Percentiles rank a stretch among this genome's conserved stretches.
phyloP scores from a whole-genome alignment of 2,113 vertebrate genomes.

The Salvelinus fontinalis region DNA sequence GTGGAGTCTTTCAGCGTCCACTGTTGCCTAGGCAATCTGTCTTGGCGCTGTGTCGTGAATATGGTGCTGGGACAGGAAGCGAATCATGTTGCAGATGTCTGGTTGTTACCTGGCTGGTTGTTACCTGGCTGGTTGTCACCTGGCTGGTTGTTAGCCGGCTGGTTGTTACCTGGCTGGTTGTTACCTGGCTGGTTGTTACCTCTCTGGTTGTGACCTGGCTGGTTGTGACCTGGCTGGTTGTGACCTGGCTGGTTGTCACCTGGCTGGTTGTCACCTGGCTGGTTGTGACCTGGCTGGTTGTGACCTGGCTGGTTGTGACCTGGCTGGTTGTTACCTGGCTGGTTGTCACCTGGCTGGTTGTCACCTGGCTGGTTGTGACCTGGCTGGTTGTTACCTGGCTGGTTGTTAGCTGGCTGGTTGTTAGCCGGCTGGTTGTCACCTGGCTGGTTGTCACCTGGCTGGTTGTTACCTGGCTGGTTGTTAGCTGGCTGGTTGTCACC shows the following conservation, averaged over 20 bases:
- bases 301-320: neutral
- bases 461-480: too few species aligned
- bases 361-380: neutral
- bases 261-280: too few species aligned
- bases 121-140: too few species aligned
- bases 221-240: neutral
- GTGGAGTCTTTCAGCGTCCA: slow-evolving; percentile 32
- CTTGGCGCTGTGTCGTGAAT: neutral
- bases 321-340: too few species aligned
- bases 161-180: neutral
- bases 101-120: neutral
- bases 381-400: neutral
- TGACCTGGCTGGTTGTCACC: neutral
- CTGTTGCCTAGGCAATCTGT: slow-evolving; percentile 57
- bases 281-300: neutral
- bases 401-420: too few species aligned
- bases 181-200: too few species aligned
- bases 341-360: too few species aligned
- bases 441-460: neutral
- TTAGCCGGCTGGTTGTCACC: neutral
- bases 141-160: neutral
- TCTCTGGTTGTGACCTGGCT: too few species aligned
- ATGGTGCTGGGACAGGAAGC: slow-evolving; percentile 39
- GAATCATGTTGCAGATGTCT: slow-evolving; percentile 20
- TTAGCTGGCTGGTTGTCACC: neutral